Percentiles rank a stretch among this genome's conserved stretches.
These are phyloP conservation scores for Microctonus aethiopoides DNA, from an alignment of 2,888 invertebrate species.

Conservation along the genomic window DNA sequence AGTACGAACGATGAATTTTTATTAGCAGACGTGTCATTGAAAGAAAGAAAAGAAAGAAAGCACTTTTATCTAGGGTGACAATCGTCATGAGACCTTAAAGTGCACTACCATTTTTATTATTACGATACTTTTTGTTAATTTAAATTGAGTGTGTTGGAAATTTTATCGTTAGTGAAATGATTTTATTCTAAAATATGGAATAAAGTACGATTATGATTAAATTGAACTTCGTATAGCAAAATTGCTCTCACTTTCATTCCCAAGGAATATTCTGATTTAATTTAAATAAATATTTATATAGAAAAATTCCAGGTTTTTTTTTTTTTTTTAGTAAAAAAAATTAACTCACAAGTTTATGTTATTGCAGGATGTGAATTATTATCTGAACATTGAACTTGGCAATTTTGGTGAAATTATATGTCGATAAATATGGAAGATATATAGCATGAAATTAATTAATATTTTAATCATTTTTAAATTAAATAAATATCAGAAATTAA, in stretches of 20 bases:
- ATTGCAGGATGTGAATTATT: too few species aligned
- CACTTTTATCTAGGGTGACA: constrained; percentile 60
- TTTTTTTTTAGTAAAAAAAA: too few species aligned
- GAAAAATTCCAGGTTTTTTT: too few species aligned
- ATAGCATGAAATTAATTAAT: too few species aligned
- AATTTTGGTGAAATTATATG: too few species aligned
- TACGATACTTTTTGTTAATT: neutral
- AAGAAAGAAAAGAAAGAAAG: constrained; percentile 61
- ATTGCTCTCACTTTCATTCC: neutral
- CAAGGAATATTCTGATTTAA: neutral
- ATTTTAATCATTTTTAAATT: too few species aligned
- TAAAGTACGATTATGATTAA: neutral
- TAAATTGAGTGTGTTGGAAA: neutral
- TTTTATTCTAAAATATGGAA: neutral
- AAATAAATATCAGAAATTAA: too few species aligned
- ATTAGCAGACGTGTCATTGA: constrained; percentile 58
- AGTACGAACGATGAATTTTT: constrained; percentile 59
- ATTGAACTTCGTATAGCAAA: neutral
- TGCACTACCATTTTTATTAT: neutral
- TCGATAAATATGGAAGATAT: too few species aligned
- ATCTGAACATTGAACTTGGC: too few species aligned
- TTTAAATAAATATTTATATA: too few species aligned
- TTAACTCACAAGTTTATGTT: too few species aligned
- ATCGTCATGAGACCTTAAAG: constrained; percentile 41
- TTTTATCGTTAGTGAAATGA: neutral